Evolutionary conservation across 2,113 vertebrate genomes (phyloP).

Genomic region (Apteryx owenii): DNA sequence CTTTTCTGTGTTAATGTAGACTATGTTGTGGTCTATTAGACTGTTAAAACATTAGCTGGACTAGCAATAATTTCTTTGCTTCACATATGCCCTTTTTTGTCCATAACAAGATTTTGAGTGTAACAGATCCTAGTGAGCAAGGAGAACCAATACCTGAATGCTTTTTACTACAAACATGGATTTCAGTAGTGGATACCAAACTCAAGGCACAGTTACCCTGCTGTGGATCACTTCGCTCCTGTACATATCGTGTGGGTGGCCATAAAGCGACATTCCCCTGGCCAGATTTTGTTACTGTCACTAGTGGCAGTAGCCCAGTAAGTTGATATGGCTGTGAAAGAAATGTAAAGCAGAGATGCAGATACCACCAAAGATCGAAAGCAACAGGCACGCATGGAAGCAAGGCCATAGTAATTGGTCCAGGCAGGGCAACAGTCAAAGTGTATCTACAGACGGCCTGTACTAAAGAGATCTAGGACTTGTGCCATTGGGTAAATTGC

Average conservation of each 20-base stretch:
- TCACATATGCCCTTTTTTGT: not conserved
- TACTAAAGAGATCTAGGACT: not conserved
- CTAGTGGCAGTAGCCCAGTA: not conserved
- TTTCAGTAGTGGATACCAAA: not conserved
- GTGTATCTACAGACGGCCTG: not conserved
- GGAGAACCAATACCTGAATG: not conserved
- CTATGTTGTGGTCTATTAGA: not conserved
- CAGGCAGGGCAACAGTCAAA: not conserved
- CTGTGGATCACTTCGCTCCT: not conserved
- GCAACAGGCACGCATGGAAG: not conserved
- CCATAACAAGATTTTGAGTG: not conserved
- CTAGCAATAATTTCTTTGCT: not conserved
- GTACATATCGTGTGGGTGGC: not conserved
- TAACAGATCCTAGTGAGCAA: not conserved
- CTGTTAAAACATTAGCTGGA: not conserved
- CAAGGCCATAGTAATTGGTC: not conserved
- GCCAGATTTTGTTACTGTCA: not conserved
- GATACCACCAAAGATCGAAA: not conserved
- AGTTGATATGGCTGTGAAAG: not conserved
- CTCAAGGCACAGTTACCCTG: not conserved
- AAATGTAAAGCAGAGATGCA: not conserved
- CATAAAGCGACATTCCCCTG: not conserved
- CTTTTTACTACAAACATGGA: not conserved
- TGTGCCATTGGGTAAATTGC: not conserved
- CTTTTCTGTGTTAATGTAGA: not conserved